phyloP scores from a whole-genome alignment of 2,113 vertebrate genomes.

The Sclerurus mexicanus region DNA sequence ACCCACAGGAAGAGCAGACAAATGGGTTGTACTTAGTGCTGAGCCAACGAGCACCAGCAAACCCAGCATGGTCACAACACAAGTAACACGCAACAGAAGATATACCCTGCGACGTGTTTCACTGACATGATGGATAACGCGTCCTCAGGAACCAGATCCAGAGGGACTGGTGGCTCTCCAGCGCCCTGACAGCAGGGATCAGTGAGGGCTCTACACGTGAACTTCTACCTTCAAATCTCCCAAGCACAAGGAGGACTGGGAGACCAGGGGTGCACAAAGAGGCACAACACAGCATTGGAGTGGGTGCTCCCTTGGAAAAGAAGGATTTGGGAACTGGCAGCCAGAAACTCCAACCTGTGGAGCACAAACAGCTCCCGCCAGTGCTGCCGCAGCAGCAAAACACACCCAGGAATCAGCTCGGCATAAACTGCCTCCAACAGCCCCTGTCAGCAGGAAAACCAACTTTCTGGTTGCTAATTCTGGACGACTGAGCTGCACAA shows the following conservation, averaged over 20 bases:
- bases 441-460: background rate
- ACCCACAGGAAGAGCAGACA: background rate
- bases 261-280: fast-evolving
- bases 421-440: background rate
- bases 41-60: background rate
- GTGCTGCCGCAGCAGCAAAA: background rate
- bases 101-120: background rate
- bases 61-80: background rate
- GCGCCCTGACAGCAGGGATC: background rate
- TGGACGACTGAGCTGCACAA: background rate
- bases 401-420: background rate
- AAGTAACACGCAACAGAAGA: background rate
- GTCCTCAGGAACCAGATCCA: background rate
- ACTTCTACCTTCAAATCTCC: background rate
- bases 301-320: background rate
- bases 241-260: fast-evolving
- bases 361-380: background rate
- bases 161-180: background rate
- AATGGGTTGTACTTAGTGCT: background rate
- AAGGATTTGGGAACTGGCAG: background rate
- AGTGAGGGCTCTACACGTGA: background rate
- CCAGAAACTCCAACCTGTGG: background rate
- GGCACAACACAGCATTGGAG: fast-evolving
- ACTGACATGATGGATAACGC: background rate
- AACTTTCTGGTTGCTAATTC: slow-evolving; percentile 20